phyloP scores from a whole-genome alignment of 2,113 vertebrate species.

The Dissostichus mawsoni region DNA sequence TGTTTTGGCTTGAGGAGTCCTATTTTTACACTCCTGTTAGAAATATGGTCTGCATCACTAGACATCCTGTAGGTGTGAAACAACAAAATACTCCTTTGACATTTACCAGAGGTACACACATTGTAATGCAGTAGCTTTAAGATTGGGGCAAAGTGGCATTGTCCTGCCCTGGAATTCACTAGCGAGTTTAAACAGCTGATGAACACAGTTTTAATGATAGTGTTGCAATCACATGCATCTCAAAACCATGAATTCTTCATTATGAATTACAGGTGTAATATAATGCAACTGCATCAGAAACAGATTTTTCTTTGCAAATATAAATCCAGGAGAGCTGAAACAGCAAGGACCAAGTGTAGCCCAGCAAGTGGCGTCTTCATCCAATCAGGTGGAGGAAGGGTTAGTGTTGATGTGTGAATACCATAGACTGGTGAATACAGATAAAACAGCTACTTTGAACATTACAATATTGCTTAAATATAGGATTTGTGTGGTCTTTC shows the following conservation, averaged over 20 bases:
- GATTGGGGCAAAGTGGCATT: conserved; percentile 5
- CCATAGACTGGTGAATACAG: too few species aligned
- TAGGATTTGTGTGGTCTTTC: not conserved
- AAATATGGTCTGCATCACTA: conserved; percentile 90
- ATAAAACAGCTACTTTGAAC: not conserved
- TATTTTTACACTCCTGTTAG: conserved; percentile 89
- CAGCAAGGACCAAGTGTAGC: too few species aligned
- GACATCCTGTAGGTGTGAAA: conserved; percentile 91
- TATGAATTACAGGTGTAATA: not conserved
- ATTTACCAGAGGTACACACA: conserved; percentile 49
- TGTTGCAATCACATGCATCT: not conserved
- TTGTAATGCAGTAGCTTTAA: conserved; percentile 1
- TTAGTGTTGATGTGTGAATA: not conserved
- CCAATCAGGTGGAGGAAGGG: too few species aligned
- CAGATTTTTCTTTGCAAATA: not conserved
- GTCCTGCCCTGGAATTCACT: not conserved
- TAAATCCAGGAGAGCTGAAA: not conserved
- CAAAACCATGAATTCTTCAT: not conserved
- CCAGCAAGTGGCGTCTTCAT: too few species aligned
- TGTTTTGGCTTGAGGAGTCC: conserved; percentile 90
- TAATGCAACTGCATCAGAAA: not conserved
- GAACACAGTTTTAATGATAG: not conserved
- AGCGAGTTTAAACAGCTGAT: too few species aligned
- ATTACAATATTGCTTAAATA: not conserved
- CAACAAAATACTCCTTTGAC: conserved; percentile 83